A percentile compares a stretch with the other conserved stretches of the same genome.
phyloP scores from a whole-genome alignment of 2,888 invertebrate genomes.

The Pristionchus entomophagus region DNA sequence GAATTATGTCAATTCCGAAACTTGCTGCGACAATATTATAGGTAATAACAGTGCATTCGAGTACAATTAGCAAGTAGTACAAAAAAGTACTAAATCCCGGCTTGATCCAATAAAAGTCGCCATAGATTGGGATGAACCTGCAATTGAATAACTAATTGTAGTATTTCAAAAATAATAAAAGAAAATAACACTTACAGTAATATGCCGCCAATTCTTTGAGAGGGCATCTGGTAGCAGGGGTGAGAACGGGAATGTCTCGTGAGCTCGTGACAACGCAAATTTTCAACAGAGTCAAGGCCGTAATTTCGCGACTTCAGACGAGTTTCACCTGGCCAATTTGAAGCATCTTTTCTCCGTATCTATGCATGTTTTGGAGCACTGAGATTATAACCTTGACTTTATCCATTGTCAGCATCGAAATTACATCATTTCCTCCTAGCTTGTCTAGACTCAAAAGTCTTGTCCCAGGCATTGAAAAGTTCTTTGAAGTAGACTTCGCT shows the following conservation, averaged over 20 bases:
- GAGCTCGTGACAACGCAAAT: no score
- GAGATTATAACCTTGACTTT: no score
- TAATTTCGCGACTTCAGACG: no score
- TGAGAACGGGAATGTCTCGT: no score
- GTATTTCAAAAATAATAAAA: background rate
- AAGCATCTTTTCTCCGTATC: no score
- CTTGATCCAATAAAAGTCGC: background rate
- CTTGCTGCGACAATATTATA: background rate
- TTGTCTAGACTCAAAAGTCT: background rate
- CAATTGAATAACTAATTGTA: background rate
- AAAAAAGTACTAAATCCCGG: background rate
- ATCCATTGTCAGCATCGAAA: no score
- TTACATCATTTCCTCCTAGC: background rate
- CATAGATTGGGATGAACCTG: background rate
- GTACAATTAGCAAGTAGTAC: background rate
- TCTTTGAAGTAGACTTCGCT: background rate
- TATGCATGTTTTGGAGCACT: no score
- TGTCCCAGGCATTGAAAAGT: background rate
- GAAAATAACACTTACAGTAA: no score
- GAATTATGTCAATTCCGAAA: background rate
- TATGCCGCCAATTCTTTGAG: no score
- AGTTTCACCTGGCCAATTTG: no score
- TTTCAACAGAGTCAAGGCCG: no score
- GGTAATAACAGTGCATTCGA: background rate
- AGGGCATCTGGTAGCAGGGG: no score